A percentile compares a stretch with the other conserved stretches of the same genome.
Conservation (phyloP, 1,140 invertebrate species). For the Musca domestica region DNA sequence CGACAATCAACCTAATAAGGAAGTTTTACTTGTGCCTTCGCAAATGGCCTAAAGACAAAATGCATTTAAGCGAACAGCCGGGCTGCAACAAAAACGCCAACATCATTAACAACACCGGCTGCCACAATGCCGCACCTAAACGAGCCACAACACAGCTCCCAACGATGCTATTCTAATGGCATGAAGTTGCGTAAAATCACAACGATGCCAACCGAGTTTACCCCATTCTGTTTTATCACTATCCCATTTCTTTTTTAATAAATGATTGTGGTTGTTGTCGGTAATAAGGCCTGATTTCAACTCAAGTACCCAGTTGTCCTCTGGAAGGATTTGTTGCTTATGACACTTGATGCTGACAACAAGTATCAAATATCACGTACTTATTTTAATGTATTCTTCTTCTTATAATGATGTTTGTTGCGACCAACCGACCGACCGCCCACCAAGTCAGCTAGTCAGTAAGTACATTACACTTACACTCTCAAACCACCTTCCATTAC, state of each 20-base stretch:
- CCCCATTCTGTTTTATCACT: no score
- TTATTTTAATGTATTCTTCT: constrained; percentile 14
- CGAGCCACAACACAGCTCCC: neutral
- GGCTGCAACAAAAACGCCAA: constrained; percentile 1
- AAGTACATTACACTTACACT: no score
- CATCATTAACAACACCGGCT: constrained; percentile 17
- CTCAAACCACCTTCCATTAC: no score
- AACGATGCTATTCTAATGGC: no score
- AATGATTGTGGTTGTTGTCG: constrained; percentile 10
- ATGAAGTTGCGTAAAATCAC: no score
- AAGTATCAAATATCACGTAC: constrained; percentile 15
- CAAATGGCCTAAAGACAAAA: constrained; percentile 19
- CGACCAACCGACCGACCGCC: no score
- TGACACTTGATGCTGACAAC: constrained; percentile 14
- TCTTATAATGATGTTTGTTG: constrained; percentile 2
- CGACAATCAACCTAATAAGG: constrained; percentile 21
- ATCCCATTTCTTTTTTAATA: no score
- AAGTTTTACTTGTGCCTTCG: constrained; percentile 15
- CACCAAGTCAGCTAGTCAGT: no score
- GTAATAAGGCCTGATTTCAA: constrained; percentile 5
- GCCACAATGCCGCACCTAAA: neutral
- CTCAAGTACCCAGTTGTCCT: neutral
- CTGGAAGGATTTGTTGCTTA: neutral
- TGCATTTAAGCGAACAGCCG: neutral
- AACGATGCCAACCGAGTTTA: no score